Conservation (phyloP, 1,140 invertebrate species). For the Trichonephila clavata region DNA sequence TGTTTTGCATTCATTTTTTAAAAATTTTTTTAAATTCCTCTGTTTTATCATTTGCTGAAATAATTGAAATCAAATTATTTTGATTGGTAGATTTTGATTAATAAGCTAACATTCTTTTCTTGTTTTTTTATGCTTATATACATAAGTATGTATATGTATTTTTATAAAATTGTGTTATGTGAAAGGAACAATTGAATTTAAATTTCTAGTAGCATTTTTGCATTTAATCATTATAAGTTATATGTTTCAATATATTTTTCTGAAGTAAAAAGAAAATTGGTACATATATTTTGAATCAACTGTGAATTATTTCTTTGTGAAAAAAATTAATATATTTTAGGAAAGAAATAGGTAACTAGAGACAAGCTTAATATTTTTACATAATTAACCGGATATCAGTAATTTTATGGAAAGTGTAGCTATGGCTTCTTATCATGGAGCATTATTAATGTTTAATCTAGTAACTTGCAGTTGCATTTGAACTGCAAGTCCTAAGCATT, state of each 20-base stretch:
- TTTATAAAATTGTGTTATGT: not conserved
- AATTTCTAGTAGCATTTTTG: not conserved
- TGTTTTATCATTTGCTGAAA: not conserved
- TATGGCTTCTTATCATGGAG: slow-evolving; percentile 31
- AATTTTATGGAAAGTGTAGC: slow-evolving; percentile 73
- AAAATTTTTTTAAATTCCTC: not conserved
- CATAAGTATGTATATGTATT: not conserved
- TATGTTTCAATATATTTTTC: not conserved
- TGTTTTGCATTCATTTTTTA: not conserved
- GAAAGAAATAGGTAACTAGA: slow-evolving; percentile 51
- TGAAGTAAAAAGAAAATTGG: not conserved
- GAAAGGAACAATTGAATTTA: not conserved
- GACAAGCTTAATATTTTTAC: slow-evolving; percentile 76
- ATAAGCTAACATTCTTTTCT: not conserved
- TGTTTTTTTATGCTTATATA: not conserved
- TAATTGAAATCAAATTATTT: not conserved
- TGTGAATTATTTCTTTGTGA: not conserved
- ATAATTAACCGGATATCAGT: slow-evolving; percentile 63
- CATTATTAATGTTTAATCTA: slow-evolving; percentile 60
- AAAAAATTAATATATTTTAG: slow-evolving; percentile 46
- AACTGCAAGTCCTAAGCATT: slow-evolving; percentile 47
- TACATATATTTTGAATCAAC: slow-evolving; percentile 25
- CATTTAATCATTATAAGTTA: not conserved
- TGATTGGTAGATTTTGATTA: not conserved
- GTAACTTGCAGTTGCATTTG: slow-evolving; percentile 58